Evolutionary conservation across 2,888 invertebrate genomes (phyloP), one percentile per base, ranked within the genome.

Genomic region (Erannis defoliaria): DNA sequence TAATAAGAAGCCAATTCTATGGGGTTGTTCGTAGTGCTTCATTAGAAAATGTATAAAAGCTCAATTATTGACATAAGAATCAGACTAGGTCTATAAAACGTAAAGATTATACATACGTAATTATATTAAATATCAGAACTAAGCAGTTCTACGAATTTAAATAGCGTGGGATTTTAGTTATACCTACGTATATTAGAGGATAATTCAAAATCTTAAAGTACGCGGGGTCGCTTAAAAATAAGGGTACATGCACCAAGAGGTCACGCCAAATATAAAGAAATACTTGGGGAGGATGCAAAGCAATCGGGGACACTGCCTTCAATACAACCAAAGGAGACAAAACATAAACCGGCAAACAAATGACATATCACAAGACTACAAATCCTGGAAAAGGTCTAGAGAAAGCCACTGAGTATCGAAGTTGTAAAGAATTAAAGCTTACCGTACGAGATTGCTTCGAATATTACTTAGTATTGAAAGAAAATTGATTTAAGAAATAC

Each of bases 231-330:
- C 85, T 85, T 87, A 85, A 82, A 73, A 75, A 80, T 87, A 85
- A 79, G 77, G 86, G 87, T 82, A 78, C 93, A 93, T 93, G 93
- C 93, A 89, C 93, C 93, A 93, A 93, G 93, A 93, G 84, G 93
- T 91, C 93, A 93, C 93, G 93, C 93, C 93, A 93, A 90, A 85
- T 84, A 88, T 88, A 88, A 78, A 70, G 69, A 62, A 66, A 75
- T 82, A 79, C 84, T 84, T 70, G 77, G 89, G 90, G 85, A 81
- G 85, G 91, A 93, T 93, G 92, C 93, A 93, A 93, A 93, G 93
- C 93, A 84, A 88, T 90, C 91, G 91, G 93, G 93, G 93, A 91
- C 92, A 92, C 92, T 93, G 93, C 92, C 91, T 93, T 91, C 91
- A 92, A 88, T 90, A 88, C 88, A 92, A 91, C 85, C 90, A 90